Evolutionary conservation across 2,888 invertebrate species (phyloP).

Genomic region (Elegia similella): DNA sequence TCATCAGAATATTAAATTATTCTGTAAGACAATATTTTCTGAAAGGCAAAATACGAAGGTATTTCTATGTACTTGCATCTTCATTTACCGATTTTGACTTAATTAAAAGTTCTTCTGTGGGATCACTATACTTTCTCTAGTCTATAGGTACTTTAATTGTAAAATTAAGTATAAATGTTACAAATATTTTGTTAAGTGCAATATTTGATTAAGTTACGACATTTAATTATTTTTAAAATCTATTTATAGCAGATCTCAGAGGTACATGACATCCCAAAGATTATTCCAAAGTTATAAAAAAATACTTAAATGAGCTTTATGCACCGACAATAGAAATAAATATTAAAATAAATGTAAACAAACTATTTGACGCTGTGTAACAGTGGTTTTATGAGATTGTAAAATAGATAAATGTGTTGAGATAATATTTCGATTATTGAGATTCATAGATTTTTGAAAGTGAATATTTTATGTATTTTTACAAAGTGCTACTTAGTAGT

Average conservation of each 20-base stretch:
- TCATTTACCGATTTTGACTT: too few species aligned
- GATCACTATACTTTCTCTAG: constrained; percentile 11
- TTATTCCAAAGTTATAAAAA: constrained; percentile 22
- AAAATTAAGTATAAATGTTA: constrained; percentile 10
- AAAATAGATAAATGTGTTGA: constrained; percentile 14
- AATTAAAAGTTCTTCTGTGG: not conserved
- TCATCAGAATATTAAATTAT: too few species aligned
- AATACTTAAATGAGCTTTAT: constrained; percentile 64
- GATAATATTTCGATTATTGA: constrained; percentile 11
- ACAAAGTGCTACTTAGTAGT: constrained; percentile 20
- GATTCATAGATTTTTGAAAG: constrained; percentile 23
- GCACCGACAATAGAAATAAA: constrained; percentile 61
- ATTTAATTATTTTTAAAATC: not conserved
- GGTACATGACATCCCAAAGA: constrained; percentile 55
- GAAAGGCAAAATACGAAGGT: too few species aligned
- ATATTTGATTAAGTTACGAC: not conserved
- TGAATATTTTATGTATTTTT: constrained; percentile 34
- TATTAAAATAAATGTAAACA: constrained; percentile 31
- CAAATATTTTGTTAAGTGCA: not conserved
- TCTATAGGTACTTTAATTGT: constrained; percentile 1
- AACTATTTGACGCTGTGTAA: constrained; percentile 45
- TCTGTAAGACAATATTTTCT: too few species aligned
- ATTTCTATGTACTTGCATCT: too few species aligned
- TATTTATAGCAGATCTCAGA: constrained; percentile 47
- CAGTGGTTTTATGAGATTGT: constrained; percentile 37